Evolutionary conservation across 2,888 invertebrate genomes (phyloP).

Genomic region (Lasioglossum calceatum): DNA sequence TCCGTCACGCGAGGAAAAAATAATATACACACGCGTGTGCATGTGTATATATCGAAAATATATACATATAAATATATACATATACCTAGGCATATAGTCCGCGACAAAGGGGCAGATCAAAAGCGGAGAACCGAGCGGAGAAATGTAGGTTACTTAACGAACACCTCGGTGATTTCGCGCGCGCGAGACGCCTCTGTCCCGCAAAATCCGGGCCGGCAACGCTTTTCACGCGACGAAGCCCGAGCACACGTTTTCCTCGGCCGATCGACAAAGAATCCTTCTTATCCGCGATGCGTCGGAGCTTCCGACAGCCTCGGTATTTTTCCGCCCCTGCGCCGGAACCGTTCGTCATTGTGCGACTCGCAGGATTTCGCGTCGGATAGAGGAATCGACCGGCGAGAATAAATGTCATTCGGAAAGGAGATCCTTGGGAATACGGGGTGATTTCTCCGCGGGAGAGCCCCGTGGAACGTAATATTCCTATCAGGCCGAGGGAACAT

Average conservation of each 20-base stretch:
- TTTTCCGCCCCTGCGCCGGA: slow-evolving; percentile 9
- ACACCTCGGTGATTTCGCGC: slow-evolving; percentile 51
- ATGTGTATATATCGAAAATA: neutral
- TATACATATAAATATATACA: neutral
- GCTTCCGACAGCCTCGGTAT: slow-evolving; percentile 16
- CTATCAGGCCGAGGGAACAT: neutral
- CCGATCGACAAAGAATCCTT: slow-evolving; percentile 40
- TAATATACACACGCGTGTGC: neutral
- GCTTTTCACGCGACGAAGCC: slow-evolving; percentile 42
- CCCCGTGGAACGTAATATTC: slow-evolving; percentile 6
- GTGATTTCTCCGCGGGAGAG: neutral
- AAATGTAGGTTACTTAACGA: slow-evolving; percentile 64
- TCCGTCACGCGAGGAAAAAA: slow-evolving; percentile 42
- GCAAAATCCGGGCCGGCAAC: slow-evolving; percentile 42
- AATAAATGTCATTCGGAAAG: slow-evolving; percentile 2
- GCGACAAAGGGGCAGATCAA: slow-evolving; percentile 54
- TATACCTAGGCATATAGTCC: slow-evolving; percentile 4
- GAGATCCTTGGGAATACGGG: neutral
- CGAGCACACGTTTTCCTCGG: neutral
- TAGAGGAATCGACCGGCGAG: neutral
- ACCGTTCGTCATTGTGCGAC: neutral
- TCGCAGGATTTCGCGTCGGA: slow-evolving; percentile 4
- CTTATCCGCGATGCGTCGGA: slow-evolving; percentile 32
- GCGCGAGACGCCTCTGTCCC: slow-evolving; percentile 38
- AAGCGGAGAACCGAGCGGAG: slow-evolving; percentile 42